Conservation (phyloP, 2,888 invertebrate genomes). For the Lampropteryx suffumata region DNA sequence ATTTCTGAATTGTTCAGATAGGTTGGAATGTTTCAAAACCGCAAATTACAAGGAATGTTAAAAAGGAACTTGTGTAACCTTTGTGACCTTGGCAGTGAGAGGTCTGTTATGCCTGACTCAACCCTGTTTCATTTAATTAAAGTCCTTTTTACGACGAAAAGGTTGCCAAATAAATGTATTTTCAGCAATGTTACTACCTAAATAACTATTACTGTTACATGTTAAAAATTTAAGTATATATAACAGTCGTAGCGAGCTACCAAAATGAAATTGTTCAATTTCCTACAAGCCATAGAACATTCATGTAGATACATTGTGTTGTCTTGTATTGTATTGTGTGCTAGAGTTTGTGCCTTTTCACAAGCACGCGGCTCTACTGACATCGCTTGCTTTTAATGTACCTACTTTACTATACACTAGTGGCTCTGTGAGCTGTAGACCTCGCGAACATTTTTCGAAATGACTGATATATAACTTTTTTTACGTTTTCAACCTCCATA, state of each 20-base stretch:
- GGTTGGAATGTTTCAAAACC: slow-evolving; percentile 6
- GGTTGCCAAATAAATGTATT: no score
- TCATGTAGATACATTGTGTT: slow-evolving; percentile 2
- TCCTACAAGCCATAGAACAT: slow-evolving; percentile 8
- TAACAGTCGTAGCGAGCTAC: neutral
- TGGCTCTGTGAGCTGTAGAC: no score
- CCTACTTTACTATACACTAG: no score
- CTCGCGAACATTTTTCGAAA: no score
- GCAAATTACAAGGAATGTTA: slow-evolving; percentile 10
- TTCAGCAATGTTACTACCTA: neutral
- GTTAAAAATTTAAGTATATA: neutral
- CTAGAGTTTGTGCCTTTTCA: slow-evolving; percentile 8
- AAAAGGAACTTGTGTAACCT: neutral
- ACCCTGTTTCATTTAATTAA: neutral
- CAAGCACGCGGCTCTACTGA: neutral
- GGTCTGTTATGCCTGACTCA: neutral
- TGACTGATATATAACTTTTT: no score
- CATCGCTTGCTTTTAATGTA: no score
- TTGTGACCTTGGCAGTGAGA: slow-evolving; percentile 7
- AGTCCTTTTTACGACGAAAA: no score
- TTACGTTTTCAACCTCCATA: no score
- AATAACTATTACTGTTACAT: neutral
- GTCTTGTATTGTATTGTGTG: slow-evolving; percentile 8
- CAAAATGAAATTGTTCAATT: slow-evolving; percentile 10
- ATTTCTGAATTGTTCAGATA: slow-evolving; percentile 5